Evolutionary conservation across 2,797 vertebrate genomes (phyloP).

Genomic region (Gymnopithys bicolor): DNA sequence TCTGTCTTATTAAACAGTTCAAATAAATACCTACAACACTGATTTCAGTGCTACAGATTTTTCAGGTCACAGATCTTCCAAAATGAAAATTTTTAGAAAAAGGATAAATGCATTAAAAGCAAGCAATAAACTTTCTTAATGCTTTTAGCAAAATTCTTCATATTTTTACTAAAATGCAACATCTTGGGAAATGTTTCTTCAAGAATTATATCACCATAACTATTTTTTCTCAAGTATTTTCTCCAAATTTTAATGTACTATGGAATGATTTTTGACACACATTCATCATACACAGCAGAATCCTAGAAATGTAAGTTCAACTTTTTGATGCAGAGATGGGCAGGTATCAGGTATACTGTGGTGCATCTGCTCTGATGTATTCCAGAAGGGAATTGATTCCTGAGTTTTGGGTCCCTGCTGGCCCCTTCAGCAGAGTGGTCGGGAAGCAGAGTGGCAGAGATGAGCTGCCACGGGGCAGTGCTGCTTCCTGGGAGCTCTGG

Average conservation of each 20-base stretch:
- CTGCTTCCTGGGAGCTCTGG: neutral
- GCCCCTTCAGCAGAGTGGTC: neutral
- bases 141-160: neutral
- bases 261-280: neutral
- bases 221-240: neutral
- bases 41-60: neutral
- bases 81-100: neutral
- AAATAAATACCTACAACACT: neutral
- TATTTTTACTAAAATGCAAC: neutral
- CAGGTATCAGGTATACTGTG: neutral
- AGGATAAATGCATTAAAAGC: neutral
- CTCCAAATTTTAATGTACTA: neutral
- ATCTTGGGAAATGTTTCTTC: neutral
- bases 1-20: neutral
- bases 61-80: neutral
- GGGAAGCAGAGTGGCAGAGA: neutral
- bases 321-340: neutral
- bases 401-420: neutral
- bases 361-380: neutral
- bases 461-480: accelerated
- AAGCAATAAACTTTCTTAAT: neutral
- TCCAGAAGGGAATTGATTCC: neutral
- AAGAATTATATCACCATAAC: neutral
- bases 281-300: neutral
- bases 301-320: neutral